Evolutionary conservation across 1,140 invertebrate genomes (phyloP), one percentile per base, ranked within the genome.

Genomic region (Drosophila kepulauana): DNA sequence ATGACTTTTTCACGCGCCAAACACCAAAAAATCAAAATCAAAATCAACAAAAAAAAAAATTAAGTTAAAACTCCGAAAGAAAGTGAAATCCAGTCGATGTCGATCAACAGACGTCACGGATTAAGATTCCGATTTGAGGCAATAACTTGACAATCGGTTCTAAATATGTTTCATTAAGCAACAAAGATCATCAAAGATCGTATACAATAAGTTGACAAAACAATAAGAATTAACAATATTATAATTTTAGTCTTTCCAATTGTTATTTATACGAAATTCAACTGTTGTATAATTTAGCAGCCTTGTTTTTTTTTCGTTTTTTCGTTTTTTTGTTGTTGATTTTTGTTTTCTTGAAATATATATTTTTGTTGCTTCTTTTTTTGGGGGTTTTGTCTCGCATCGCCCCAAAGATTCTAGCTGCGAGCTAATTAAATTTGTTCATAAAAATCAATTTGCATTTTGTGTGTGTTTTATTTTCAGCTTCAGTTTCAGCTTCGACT

Each of bases 401-500:
- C 56, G 25, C 38, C 15, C 13, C 68, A 79, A 78, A 84, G 72
- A 85, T 87, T 90, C 87, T 90, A 87, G 87, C 87, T 90, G 77
- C 87, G 87, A 91, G 87, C 87, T 90, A 90, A 90, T 90, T 90
- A 90, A 90, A 90, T 90, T 91, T 90, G 87, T 90, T 90, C 87
- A 82, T 90, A 72, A 85, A 89, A 89, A 81, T 91, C 81, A 90
- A 90, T 90, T 90, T 90, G 87, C 87, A 90, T 90, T 91, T 90
- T 43, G 11, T 91, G 33, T 49, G 28, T 64, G 35, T 54, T 41
- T 65, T 33, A 38, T 16, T 13, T 56, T 54, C 20, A 43, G n/a
- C 7, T 35, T 46, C 46, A 45, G 20, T 13, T 51, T 63, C 7
- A 7, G 49, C 35, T 41, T 35, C 35, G 3, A 5, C 62, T 5